Evolutionary conservation across 2,113 vertebrate species (phyloP).

Genomic region (Rhegmatorhina hoffmannsi): DNA sequence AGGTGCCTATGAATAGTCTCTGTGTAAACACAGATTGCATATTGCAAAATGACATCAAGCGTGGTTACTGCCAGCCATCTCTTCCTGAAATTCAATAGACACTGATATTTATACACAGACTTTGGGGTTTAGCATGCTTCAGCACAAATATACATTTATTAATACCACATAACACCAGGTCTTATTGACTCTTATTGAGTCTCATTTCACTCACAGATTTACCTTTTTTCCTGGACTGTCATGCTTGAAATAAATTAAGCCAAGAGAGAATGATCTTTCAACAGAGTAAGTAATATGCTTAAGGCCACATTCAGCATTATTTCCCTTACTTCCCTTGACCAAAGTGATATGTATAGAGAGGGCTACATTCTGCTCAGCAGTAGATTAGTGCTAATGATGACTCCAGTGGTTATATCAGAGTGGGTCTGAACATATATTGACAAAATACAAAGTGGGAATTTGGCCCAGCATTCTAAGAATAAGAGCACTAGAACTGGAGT

Average conservation of each 20-base stretch:
- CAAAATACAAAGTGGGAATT: neutral
- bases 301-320: neutral
- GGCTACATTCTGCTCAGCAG: neutral
- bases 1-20: slow-evolving; percentile 22
- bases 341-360: neutral
- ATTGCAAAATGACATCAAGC: neutral
- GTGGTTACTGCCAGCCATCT: neutral
- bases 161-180: neutral
- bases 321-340: slow-evolving; percentile 6
- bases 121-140: slow-evolving; percentile 36
- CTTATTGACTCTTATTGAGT: slow-evolving; percentile 1
- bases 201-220: neutral
- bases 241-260: slow-evolving; percentile 22
- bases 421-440: neutral
- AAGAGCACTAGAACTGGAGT: neutral
- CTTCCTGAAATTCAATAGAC: slow-evolving; percentile 49
- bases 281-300: neutral
- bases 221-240: neutral
- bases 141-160: slow-evolving; percentile 48
- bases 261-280: slow-evolving; percentile 11
- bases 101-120: slow-evolving; percentile 50
- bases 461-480: neutral
- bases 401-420: neutral
- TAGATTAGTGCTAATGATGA: neutral
- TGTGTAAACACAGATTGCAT: slow-evolving; percentile 38